Evolutionary conservation across 2,113 vertebrate species (phyloP), one percentile per base, ranked within the genome.

Genomic region (Sardina pilchardus): DNA sequence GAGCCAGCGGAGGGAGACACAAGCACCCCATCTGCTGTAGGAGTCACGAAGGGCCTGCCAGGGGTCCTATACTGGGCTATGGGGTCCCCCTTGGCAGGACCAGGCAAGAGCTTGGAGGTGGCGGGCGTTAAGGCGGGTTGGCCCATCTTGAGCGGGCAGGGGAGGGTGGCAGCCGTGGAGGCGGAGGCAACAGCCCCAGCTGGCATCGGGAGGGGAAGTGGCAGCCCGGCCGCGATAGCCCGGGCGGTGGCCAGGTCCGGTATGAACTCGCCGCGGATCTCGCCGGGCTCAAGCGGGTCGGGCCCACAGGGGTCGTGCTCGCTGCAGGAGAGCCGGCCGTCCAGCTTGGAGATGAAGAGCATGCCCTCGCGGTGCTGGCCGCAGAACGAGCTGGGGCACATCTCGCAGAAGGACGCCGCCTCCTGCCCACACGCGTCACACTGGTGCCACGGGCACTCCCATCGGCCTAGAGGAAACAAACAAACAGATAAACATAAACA

Each of bases 391-490:
- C 94, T 98, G 91, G 98, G 97, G 85, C 98, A 99, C 97, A 99
- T 99, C 93, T 99, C 97, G 0, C 98, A 99, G 94, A 97, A 99
- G 0, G 98, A 99, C 71, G 97, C 97, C 0, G 98, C 97, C 90
- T 99, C 98, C 88, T 96, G 97, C 44, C 95, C 96, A 82, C 98
- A 99, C 82, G 96, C n/a, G 12, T 99, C 98, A 94, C 98, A 99
- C 91, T 99, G 98, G 92, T 99, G 98, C 98, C 98, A 99, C 0
- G 98, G 98, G 93, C 98, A 99, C 90, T 99, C 98, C 98, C 98
- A 99, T 59, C 99, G 98, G 83, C 98, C 98, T 99, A 91, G 67
- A 21, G 42, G 87, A 78, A 59, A 59, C 19, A 59, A 59, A 6
- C 21, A 59, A 59, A 24, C 53, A 56, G 14, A 56, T 21, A 56